These are phyloP conservation scores for Sparidentex hasta DNA, from an alignment of 2,797 vertebrate genomes.

Conservation along the genomic window DNA sequence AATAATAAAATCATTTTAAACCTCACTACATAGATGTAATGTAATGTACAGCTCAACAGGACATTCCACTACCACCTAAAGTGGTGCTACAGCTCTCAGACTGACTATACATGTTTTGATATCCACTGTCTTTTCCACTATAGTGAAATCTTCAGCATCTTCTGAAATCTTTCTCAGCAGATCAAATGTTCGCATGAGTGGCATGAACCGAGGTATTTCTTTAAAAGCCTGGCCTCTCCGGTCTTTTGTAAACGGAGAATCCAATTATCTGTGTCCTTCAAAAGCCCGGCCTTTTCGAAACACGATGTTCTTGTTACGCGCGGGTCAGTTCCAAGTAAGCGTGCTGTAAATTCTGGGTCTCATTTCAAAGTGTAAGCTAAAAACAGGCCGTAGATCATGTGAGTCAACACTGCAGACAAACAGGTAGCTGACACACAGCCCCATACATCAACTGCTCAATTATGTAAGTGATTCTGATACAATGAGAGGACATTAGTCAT, in stretches of 20 bases:
- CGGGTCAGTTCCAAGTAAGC: constrained; percentile 38
- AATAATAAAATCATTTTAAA: too few relatives aligned
- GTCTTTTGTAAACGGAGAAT: constrained; percentile 30
- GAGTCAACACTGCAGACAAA: constrained; percentile 37
- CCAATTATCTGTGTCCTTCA: constrained; percentile 46
- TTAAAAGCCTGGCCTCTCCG: neutral
- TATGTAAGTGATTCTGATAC: constrained; percentile 23
- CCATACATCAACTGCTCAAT: constrained; percentile 28
- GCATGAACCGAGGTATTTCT: constrained; percentile 17
- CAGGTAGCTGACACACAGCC: constrained; percentile 19
- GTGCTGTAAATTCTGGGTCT: constrained; percentile 40
- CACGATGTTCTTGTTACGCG: constrained; percentile 51
- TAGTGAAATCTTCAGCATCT: neutral
- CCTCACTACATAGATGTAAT: too few relatives aligned
- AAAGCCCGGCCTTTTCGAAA: constrained; percentile 35
- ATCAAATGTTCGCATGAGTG: constrained; percentile 23
- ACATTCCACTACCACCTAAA: too few relatives aligned
- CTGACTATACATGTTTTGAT: neutral
- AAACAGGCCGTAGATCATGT: constrained; percentile 52
- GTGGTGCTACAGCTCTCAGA: too few relatives aligned
- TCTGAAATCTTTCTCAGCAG: neutral
- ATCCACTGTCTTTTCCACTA: neutral
- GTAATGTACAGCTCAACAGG: too few relatives aligned
- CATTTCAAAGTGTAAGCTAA: constrained; percentile 55
- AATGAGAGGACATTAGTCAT: neutral